These are phyloP conservation scores for Vombatus ursinus DNA, from an alignment of 2,113 vertebrate species.

Conservation along the genomic window DNA sequence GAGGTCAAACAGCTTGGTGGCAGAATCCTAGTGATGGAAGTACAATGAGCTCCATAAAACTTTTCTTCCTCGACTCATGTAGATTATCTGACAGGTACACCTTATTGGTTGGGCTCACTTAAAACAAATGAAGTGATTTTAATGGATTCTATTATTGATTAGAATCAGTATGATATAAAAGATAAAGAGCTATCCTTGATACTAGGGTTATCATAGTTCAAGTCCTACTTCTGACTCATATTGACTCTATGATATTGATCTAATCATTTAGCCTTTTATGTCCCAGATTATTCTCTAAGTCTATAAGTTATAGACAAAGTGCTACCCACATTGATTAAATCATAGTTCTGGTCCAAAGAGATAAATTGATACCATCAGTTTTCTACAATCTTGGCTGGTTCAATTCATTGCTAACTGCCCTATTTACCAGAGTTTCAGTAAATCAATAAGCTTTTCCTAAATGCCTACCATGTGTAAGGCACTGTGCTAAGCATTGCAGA, in stretches of 20 bases:
- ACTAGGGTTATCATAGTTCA: neutral
- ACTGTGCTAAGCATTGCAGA: too few species aligned
- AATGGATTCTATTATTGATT: neutral
- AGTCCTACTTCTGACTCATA: neutral
- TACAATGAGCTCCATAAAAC: neutral
- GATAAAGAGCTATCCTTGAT: neutral
- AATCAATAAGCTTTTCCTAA: too few species aligned
- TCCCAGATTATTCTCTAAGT: neutral
- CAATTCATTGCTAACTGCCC: neutral
- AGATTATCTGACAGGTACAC: too few species aligned
- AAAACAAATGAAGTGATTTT: too few species aligned
- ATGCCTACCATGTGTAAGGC: too few species aligned
- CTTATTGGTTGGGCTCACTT: too few species aligned
- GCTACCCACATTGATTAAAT: neutral
- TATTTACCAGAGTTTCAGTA: neutral
- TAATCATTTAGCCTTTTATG: neutral
- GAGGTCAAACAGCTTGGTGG: neutral
- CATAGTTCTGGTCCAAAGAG: neutral
- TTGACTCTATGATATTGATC: neutral
- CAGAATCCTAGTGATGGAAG: neutral
- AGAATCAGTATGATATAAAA: neutral
- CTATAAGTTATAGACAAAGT: neutral
- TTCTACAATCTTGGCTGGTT: neutral
- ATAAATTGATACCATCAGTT: neutral
- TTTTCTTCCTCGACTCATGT: neutral